Base-by-base conservation (phyloP, 2,888 invertebrate genomes). In the Ophion costatus region DNA sequence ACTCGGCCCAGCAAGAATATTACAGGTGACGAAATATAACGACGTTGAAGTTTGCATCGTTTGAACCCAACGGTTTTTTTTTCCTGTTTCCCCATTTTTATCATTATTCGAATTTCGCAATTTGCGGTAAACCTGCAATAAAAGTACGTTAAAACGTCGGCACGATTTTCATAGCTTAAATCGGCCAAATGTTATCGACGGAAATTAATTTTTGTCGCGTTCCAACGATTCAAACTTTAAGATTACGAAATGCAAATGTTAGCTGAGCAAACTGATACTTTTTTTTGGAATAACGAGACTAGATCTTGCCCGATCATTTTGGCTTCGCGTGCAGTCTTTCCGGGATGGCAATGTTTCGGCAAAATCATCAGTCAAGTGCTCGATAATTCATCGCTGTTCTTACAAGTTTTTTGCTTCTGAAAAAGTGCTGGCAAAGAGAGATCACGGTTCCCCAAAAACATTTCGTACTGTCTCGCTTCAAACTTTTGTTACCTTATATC, bases 1-100 rank as follows among this genome's bases (percentile, higher is more conserved):
- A 95, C 91, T 93, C 94, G 80, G 91, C 92, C 57, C 93, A 94
- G 80, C 94, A 94, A 88, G 94, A 94, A 90, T 94, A 94, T 87
- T 94, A 94, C 89, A 94, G 94, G 94, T 94, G 76, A 51, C 22
- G 10, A 75, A 67, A 69, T 11, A 29, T 1, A 29, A 29, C 4
- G 29, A 29, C 29, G 29, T 29, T 29, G 29, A 29, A 29, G 29
- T 29, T 29, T 29, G 29, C 29, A 29, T 29, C 29, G 29, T 29
- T 29, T 2, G 29, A 45, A n/a, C 56, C 42, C 57, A n/a, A n/a
- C n/a, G n/a, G n/a, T n/a, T n/a, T n/a, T n/a, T n/a, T n/a, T n/a
- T n/a, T 70, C 17, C 38, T 29, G 7, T 20, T 24, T 38, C 6
- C 20, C 20, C 42, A 67, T 20, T 67, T 9, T 29, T 29, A 29